phyloP scores from a whole-genome alignment of 2,888 invertebrate species.

The Hypomecis punctinalis region DNA sequence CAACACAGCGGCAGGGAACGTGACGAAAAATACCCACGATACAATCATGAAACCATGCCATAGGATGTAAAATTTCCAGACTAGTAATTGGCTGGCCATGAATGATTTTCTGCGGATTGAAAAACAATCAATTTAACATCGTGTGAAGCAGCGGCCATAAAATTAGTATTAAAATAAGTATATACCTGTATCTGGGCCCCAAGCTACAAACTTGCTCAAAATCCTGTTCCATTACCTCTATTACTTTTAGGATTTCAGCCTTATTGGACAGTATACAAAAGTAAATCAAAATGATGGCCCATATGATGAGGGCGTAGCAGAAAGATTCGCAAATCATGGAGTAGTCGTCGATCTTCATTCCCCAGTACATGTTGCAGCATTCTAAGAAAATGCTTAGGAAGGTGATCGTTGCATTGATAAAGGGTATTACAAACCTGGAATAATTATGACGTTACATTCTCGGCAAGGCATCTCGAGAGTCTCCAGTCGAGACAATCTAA shows the following conservation, averaged over 20 bases:
- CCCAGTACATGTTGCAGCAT: conserved; percentile 52
- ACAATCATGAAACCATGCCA: too few species aligned
- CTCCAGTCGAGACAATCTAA: too few species aligned
- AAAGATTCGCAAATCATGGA: conserved; percentile 65
- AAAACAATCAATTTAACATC: too few species aligned
- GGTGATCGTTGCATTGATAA: conserved; percentile 42
- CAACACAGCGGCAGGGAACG: too few species aligned
- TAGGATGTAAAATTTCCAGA: too few species aligned
- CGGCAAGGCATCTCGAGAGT: too few species aligned
- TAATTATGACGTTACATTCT: neutral
- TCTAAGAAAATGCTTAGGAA: conserved; percentile 50
- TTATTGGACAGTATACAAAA: conserved; percentile 50
- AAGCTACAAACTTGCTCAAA: conserved; percentile 58
- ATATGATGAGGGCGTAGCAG: conserved; percentile 61
- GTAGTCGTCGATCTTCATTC: conserved; percentile 53
- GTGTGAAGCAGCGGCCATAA: too few species aligned
- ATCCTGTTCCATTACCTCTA: conserved; percentile 61
- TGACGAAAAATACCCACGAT: too few species aligned
- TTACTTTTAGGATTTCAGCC: conserved; percentile 47
- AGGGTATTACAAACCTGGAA: conserved; percentile 61
- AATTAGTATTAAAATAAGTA: neutral
- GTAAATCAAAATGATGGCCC: conserved; percentile 53
- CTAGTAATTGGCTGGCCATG: too few species aligned
- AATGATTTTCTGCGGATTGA: too few species aligned
- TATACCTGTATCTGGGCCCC: conserved; percentile 58